phyloP scores from a whole-genome alignment of 2,888 invertebrate genomes.

The Trichopria drosophilae region DNA sequence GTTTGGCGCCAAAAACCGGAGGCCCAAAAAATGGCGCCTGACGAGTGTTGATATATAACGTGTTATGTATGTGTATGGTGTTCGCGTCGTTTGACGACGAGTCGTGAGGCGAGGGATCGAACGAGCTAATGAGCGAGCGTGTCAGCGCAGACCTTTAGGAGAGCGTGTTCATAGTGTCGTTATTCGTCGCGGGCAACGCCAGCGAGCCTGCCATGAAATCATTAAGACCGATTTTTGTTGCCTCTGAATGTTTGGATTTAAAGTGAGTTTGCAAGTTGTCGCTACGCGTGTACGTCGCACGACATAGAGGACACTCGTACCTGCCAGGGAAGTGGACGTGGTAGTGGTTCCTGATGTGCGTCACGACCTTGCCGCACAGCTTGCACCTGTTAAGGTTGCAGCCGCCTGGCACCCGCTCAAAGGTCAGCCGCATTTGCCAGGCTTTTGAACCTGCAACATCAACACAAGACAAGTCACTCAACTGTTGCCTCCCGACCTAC shows the following conservation, averaged over 20 bases:
- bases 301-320: slow-evolving; percentile 89
- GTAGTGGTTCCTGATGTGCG: slow-evolving; percentile 92
- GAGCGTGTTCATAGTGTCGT: slow-evolving; percentile 61
- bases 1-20: slow-evolving; percentile 8
- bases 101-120: slow-evolving; percentile 7
- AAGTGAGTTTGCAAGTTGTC: slow-evolving; percentile 91
- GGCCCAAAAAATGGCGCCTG: not conserved
- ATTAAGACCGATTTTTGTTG: slow-evolving; percentile 77
- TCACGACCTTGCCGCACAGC: slow-evolving; percentile 92
- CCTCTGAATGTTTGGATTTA: slow-evolving; percentile 91
- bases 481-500: slow-evolving; percentile 52
- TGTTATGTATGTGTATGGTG: not conserved
- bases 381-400: slow-evolving; percentile 92
- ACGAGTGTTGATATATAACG: not conserved
- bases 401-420: slow-evolving; percentile 90
- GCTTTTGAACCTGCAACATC: slow-evolving; percentile 89
- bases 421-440: slow-evolving; percentile 94
- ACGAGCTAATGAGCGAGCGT: slow-evolving; percentile 23
- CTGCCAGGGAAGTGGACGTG: slow-evolving; percentile 91
- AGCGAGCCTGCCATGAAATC: slow-evolving; percentile 67
- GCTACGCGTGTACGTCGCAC: slow-evolving; percentile 88
- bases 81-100: slow-evolving; percentile 1
- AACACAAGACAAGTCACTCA: slow-evolving; percentile 62
- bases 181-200: slow-evolving; percentile 61
- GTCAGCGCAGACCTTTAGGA: slow-evolving; percentile 59